Base-by-base conservation (phyloP, 2,113 vertebrate genomes). In the Platysternon megacephalum region DNA sequence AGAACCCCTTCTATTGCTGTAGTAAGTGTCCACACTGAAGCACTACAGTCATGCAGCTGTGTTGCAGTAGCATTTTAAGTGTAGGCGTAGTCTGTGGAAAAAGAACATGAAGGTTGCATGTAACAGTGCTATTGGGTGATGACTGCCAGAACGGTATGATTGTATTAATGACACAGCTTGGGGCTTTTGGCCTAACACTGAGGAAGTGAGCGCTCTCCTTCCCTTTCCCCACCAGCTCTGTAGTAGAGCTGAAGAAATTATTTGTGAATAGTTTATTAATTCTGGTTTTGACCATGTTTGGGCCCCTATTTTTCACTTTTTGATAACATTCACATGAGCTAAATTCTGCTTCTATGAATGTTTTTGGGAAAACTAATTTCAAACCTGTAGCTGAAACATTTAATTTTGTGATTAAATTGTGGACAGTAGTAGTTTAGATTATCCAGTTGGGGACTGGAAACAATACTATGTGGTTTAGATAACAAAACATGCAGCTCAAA, bases 371-470 rank as follows among this genome's bases (percentile, higher is more conserved):
- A 80, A 80, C 3, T 84, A 76, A 90, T 91, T 76, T 78, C 11
- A 78, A 78, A 12, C 44, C 42, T 81, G 12, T 93, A 87, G 87
- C 78, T 95, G 82, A 1, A 0, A 28, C 24, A 86, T 65, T 94
- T 94, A 93, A 91, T 72, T 94, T 28, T 95, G 48, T 78, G 58
- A 68, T 82, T 93, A 55, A 93, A 79, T 35, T 90, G 68, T 21
- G 76, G 35, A 52, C 58, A 78, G 55, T 87, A 94, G 48, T n/a
- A 80, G 39, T 78, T 89, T 49, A 78, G 49, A 79, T 93, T 95
- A 78, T 84, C 72, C 79, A 86, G 72, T 85, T 82, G 74, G 83
- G 89, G 95, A 82, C 74, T 85, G 93, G 94, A 91, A 97, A 94
- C 91, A 74, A 74, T 91, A 86, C 48, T 22, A 74, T 29, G 74